A percentile compares a stretch with the other conserved stretches of the same genome.
Conservation (phyloP, 2,888 invertebrate genomes). For the Ophraella communa region DNA sequence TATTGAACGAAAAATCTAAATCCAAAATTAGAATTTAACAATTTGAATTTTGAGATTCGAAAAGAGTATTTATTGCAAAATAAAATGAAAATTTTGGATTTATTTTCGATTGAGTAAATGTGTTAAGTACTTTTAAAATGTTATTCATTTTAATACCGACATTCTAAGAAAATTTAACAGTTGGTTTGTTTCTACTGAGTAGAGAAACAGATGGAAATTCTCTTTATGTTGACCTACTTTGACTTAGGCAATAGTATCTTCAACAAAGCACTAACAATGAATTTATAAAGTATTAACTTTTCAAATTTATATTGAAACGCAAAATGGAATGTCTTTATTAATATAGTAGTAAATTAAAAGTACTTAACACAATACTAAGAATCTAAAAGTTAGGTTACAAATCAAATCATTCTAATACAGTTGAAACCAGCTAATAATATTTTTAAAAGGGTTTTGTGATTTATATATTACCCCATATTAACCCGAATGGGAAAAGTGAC, state of each 20-base stretch:
- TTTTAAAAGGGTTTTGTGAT: too few relatives aligned
- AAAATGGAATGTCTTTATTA: not conserved
- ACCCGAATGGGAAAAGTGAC: too few relatives aligned
- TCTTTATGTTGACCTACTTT: too few relatives aligned
- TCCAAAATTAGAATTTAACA: slow-evolving; percentile 8
- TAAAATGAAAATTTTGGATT: slow-evolving; percentile 5
- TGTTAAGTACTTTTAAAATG: slow-evolving; percentile 3
- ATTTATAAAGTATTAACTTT: too few relatives aligned
- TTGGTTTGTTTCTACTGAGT: too few relatives aligned
- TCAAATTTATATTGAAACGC: too few relatives aligned
- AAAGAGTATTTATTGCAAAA: slow-evolving; percentile 14
- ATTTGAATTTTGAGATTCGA: slow-evolving; percentile 24
- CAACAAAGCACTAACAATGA: too few relatives aligned
- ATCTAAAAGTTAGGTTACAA: slow-evolving; percentile 7
- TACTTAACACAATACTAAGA: not conserved
- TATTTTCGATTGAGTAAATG: not conserved
- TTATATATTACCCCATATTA: too few relatives aligned
- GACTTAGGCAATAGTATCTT: too few relatives aligned
- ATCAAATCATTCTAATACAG: not conserved
- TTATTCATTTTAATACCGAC: not conserved
- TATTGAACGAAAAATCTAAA: slow-evolving; percentile 22
- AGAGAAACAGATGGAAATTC: too few relatives aligned
- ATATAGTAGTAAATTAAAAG: not conserved
- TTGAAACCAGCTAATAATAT: not conserved
- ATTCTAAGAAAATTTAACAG: too few relatives aligned